phyloP scores from a whole-genome alignment of 2,797 vertebrate genomes.

The Tarsius wallacei region DNA sequence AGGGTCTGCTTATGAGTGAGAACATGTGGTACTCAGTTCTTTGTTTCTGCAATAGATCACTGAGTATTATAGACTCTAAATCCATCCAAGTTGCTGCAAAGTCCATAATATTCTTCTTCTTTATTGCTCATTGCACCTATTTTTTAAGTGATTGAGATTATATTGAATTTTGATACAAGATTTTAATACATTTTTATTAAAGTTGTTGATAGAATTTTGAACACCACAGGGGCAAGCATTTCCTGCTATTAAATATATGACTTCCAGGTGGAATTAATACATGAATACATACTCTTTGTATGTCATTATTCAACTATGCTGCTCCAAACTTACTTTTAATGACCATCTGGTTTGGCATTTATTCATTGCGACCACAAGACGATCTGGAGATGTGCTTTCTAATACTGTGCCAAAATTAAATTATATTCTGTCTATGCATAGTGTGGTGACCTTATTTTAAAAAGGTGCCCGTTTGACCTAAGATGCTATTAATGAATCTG shows the following conservation, averaged over 20 bases:
- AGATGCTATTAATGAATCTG: not conserved
- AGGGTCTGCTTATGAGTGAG: too few species aligned
- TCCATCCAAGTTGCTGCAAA: too few species aligned
- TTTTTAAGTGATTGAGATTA: not conserved
- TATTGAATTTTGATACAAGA: constrained; percentile 16
- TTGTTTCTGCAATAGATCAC: too few species aligned
- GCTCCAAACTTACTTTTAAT: constrained; percentile 35
- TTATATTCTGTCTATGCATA: not conserved
- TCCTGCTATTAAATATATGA: not conserved
- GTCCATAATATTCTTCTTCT: too few species aligned
- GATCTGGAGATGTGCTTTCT: constrained; percentile 20
- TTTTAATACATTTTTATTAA: constrained; percentile 7
- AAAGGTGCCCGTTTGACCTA: not conserved
- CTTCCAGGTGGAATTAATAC: not conserved
- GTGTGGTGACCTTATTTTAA: constrained; percentile 9
- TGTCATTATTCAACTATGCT: not conserved
- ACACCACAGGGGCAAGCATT: not conserved
- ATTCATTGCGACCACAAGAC: not conserved
- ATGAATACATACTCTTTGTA: not conserved
- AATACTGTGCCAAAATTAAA: constrained; percentile 8
- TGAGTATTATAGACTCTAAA: too few species aligned
- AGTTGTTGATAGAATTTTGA: constrained; percentile 1
- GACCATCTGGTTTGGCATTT: not conserved
- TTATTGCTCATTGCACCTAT: not conserved
- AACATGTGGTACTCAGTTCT: too few species aligned